Evolutionary conservation across 2,888 invertebrate genomes (phyloP).

Genomic region (Chironomus riparius): DNA sequence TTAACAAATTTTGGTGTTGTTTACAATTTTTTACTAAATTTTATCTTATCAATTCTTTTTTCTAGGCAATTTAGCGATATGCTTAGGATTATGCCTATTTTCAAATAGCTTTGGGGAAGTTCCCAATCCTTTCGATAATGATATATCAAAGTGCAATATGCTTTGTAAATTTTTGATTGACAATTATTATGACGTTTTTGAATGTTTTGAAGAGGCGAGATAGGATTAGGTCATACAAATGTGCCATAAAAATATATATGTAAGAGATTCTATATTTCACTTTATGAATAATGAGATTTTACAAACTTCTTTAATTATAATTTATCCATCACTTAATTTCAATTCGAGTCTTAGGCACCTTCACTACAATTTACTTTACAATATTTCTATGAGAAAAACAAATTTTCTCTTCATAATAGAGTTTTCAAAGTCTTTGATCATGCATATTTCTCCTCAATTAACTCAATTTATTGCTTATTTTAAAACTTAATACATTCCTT

Average conservation of each 20-base stretch:
- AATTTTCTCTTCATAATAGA: neutral
- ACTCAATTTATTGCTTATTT: neutral
- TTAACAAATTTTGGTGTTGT: too few relatives aligned
- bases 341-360: neutral
- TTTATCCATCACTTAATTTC: neutral
- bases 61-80: conserved; percentile 40
- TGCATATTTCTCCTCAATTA: neutral
- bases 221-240: neutral
- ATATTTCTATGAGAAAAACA: neutral
- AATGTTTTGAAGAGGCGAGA: conserved; percentile 1
- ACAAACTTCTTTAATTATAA: neutral
- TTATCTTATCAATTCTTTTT: neutral
- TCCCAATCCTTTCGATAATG: conserved; percentile 29
- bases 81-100: conserved; percentile 42
- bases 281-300: neutral
- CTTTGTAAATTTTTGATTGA: conserved; percentile 41
- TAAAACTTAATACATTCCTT: too few relatives aligned
- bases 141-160: conserved; percentile 41
- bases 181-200: conserved; percentile 39
- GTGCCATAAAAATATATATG: too few relatives aligned
- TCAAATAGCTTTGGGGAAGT: neutral
- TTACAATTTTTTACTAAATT: too few relatives aligned
- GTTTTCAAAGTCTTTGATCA: neutral
- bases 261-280: too few relatives aligned
- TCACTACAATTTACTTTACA: neutral